Base-by-base conservation (phyloP, 2,113 vertebrate genomes). In the Callithrix jacchus region DNA sequence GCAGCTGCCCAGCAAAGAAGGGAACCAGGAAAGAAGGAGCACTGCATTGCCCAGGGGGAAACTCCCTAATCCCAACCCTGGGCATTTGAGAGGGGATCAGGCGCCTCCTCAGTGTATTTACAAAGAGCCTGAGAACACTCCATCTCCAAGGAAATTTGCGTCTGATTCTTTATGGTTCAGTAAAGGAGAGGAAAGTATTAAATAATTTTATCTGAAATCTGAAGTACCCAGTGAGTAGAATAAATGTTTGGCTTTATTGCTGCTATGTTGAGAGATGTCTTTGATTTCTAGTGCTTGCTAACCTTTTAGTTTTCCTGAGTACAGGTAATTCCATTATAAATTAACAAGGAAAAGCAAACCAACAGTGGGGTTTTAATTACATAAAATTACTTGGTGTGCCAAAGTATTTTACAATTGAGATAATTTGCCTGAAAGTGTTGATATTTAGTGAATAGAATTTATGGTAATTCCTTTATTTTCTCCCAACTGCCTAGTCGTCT, bases 401-500 rank as follows among this genome's bases (percentile, higher is more conserved):
- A 49, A 97, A 98, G 98, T 97, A 98, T 98, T 98, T 98, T 37
- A 84, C 97, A 98, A 98, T 98, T 98, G 96, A 98, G 89, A 98
- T 98, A 95, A 98, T 98, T 98, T 98, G 96, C 93, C 97, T 97
- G 94, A 96, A 98, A 98, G 94, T 98, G 97, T 97, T 96, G 95
- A 84, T 97, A 97, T 98, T 98, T 98, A 98, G 91, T 88, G 94
- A 97, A 95, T 61, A 93, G 97, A 98, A 97, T 98, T 98, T 98
- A 97, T 95, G 97, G 90, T 97, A 98, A 98, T 98, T 97, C 98
- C 95, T 97, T 98, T 98, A 91, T 98, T 98, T 97, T 97, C 96
- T 95, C 92, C 96, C 98, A 96, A 98, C 95, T 96, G 97, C 95
- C 85, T 70, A 74, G 91, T 97, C 89, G 96, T 98, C 97, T 98